Evolutionary conservation across 2,888 invertebrate species (phyloP), one percentile per base, ranked within the genome.

Genomic region (Dryomyza anilis): DNA sequence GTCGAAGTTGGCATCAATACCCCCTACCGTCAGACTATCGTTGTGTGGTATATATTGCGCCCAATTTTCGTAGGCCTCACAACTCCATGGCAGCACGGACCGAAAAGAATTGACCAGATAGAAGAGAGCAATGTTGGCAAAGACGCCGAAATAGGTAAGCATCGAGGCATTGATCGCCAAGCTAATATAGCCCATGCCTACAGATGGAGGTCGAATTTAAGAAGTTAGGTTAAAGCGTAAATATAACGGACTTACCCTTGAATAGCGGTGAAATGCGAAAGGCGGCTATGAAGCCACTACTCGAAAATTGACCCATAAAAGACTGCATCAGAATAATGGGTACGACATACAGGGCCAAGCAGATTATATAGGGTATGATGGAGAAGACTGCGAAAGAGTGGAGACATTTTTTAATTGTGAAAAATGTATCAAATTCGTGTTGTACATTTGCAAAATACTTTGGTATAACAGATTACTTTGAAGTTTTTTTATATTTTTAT

Each of bases 161-260:
- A 91, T 88, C 82, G 94, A 89, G 67, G 92, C 84, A 69, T 94
- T 95, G 71, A 94, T 85, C 30, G 91, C 84, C 2, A 93, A 85
- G 6, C 91, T 90, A 0, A 94, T 92, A 77, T 92, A 94, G 2
- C 95, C 95, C 43, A 94, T 92, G 63, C 95, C 95, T 95, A 79
- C 1, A 2, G 29, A 29, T 19, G 25, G 14, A 29, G 29, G 29
- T 7, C 43, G 27, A 27, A 57, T 23, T 55, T 19, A 19, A 16
- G 14, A 16, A 14, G 1, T 2, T 25, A 36, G 10, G 21, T 2
- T 8, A 2, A 2, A 14, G 21, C 5, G 4, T 2, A 6, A 19
- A 53, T 30, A 36, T 6, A 12, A 33, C 0, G 12, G 10, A 21
- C n/a, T 69, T 84, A 92, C 94, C 95, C 89, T 95, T 95, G 81